phyloP scores from a whole-genome alignment of 2,113 vertebrate species.

The Dasyurus viverrinus region DNA sequence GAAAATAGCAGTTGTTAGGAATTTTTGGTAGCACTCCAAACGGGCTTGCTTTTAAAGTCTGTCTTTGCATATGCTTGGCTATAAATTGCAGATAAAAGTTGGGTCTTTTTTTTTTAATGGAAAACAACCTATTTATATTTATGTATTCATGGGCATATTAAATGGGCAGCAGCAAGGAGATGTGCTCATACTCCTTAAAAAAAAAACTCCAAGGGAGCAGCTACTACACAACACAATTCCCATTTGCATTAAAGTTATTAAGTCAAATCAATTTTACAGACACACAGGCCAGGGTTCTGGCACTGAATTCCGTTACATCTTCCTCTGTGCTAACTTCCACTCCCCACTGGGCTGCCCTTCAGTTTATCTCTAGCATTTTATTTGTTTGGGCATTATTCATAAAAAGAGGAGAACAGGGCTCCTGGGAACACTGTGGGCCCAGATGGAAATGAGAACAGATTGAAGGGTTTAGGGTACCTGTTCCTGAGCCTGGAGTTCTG shows the following conservation, averaged over 20 bases:
- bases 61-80: not conserved
- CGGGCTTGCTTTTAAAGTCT: slow-evolving; percentile 15
- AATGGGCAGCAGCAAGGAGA: slow-evolving; percentile 69
- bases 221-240: slow-evolving; percentile 55
- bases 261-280: slow-evolving; percentile 80
- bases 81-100: slow-evolving; percentile 69
- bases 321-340: slow-evolving; percentile 69
- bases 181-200: slow-evolving; percentile 55
- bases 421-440: slow-evolving; percentile 11
- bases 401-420: slow-evolving; percentile 63
- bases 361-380: slow-evolving; percentile 78
- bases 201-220: slow-evolving; percentile 59
- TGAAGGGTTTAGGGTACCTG: not conserved
- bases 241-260: slow-evolving; percentile 77
- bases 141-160: slow-evolving; percentile 75
- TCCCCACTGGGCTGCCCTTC: slow-evolving; percentile 68
- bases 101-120: slow-evolving; percentile 32
- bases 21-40: not conserved
- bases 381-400: slow-evolving; percentile 80
- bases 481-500: not conserved
- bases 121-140: slow-evolving; percentile 76
- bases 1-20: slow-evolving; percentile 18
- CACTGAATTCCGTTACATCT: slow-evolving; percentile 80
- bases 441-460: not conserved
- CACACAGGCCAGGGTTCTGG: slow-evolving; percentile 56